Evolutionary conservation across 1,140 invertebrate species (phyloP), one percentile per base, ranked within the genome.

Genomic region (Diprion similis): DNA sequence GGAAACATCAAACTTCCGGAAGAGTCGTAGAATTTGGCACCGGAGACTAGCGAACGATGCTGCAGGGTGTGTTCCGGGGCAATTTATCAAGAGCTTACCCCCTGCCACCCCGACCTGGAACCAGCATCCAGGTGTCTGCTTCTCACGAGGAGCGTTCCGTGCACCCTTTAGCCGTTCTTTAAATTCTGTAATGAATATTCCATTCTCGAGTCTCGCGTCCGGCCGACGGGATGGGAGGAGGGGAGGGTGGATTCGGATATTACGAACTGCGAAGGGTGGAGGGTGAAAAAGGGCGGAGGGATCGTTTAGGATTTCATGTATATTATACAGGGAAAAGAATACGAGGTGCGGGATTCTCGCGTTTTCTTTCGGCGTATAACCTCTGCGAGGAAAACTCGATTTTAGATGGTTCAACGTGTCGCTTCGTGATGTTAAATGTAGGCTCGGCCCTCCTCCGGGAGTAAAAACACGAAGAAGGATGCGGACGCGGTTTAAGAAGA

Each of bases 21-120:
- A 59, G 59, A 72, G 19, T 65, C 8, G 71, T 13, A 71, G 24
- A 47, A 66, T 18, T 51, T 66, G 19, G 64, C 6, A 72, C 46
- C 18, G 59, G 37, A 51, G 4, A 64, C 47, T 10, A n/a, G 64
- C 19, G 46, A 46, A 66, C 19, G 59, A 64, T 64, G 59, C 13
- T 64, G 17, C 59, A 64, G 59, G 17, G 18, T 4, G 66, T 45
- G 19, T 17, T 45, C 15, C 66, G 17, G 37, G 77, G 79, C 79
- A 81, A 83, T 83, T 83, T 81, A 83, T 83, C 82, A 82, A 81
- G 74, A 77, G 79, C 78, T 82, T 80, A 79, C 77, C 76, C 78
- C 47, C n/a, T 10, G 24, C 37, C 18, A 67, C 17, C 51, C 65
- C 7, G 8, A 19, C 67, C 72, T 17, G 65, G 19, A 66, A 72